These are phyloP conservation scores for Strigops habroptila DNA, from an alignment of 2,113 vertebrate genomes.

Conservation along the genomic window DNA sequence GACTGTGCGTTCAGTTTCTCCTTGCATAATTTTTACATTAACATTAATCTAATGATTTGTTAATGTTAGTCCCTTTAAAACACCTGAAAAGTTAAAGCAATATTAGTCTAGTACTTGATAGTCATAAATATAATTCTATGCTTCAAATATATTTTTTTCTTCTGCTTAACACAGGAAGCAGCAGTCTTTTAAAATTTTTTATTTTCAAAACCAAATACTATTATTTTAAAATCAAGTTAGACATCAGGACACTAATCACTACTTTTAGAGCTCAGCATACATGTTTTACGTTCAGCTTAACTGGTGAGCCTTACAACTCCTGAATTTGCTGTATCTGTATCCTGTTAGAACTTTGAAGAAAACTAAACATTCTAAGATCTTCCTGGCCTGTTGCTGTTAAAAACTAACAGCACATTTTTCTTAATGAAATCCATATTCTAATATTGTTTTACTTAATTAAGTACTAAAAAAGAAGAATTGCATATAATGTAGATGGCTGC, in stretches of 20 bases:
- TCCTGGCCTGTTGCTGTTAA: background rate
- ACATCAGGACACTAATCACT: background rate
- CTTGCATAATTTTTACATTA: background rate
- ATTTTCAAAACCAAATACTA: background rate
- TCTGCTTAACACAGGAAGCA: background rate
- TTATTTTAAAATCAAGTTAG: background rate
- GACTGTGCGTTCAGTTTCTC: background rate
- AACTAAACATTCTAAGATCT: background rate
- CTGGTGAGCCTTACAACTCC: background rate
- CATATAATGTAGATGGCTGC: background rate
- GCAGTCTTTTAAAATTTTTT: background rate
- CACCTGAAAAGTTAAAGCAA: background rate
- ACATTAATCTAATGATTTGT: background rate
- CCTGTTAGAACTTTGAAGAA: background rate
- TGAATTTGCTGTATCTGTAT: background rate
- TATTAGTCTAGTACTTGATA: background rate
- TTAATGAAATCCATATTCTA: background rate
- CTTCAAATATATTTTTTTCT: background rate
- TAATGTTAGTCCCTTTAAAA: background rate
- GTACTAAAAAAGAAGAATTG: background rate
- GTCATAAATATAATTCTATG: background rate
- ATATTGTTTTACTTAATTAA: background rate
- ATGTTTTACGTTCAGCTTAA: rapidly evolving
- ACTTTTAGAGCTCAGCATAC: background rate
- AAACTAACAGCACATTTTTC: background rate